These are phyloP conservation scores for Cosmia pyralina DNA, from an alignment of 2,888 invertebrate genomes.

Conservation along the genomic window DNA sequence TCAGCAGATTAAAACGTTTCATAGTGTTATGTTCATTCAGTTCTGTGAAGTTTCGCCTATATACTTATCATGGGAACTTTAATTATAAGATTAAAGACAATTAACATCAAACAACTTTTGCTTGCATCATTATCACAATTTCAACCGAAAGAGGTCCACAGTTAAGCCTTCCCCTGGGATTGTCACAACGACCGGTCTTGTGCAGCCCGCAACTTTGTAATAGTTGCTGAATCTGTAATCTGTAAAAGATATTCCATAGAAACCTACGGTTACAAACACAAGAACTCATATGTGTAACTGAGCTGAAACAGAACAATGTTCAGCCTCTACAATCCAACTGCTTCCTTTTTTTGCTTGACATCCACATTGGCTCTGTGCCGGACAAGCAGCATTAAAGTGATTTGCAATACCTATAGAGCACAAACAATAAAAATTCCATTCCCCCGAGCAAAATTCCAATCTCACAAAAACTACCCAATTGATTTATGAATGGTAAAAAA, in stretches of 20 bases:
- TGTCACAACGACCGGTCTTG: not conserved
- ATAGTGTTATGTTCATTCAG: not conserved
- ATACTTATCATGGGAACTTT: not conserved
- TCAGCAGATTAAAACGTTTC: conserved; percentile 13
- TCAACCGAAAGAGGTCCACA: not conserved
- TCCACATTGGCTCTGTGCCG: not conserved
- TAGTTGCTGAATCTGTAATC: not conserved
- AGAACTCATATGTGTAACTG: not conserved
- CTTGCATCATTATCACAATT: not conserved
- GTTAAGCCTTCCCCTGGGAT: not conserved
- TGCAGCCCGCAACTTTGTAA: not conserved
- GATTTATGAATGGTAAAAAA: conserved; percentile 45
- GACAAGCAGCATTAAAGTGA: not conserved
- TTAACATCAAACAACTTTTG: not conserved
- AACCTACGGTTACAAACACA: not conserved
- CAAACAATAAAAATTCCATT: conserved; percentile 1
- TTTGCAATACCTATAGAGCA: not conserved
- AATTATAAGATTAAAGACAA: conserved; percentile 6
- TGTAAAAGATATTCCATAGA: not conserved
- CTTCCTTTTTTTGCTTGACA: not conserved
- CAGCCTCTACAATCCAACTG: not conserved
- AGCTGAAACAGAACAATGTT: not conserved
- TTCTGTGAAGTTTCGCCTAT: conserved; percentile 13
- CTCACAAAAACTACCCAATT: conserved; percentile 40
- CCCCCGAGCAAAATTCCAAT: not conserved